Evolutionary conservation across 92 coral and sea anemone genomes (phyloP).

Genomic region (Epizoanthus rinbou): DNA sequence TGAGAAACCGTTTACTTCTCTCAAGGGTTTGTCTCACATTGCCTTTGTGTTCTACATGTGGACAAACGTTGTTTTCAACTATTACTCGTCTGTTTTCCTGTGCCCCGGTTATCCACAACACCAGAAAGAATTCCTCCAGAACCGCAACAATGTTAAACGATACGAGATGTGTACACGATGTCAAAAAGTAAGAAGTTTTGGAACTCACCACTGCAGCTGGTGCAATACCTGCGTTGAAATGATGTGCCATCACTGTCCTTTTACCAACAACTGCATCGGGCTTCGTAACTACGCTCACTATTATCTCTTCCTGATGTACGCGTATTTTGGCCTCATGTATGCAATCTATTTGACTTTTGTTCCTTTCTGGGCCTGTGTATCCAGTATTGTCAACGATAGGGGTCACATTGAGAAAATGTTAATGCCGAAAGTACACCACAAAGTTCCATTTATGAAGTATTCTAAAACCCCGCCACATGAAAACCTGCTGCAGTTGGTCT

Average conservation of each 20-base stretch:
- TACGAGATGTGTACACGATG: constrained; percentile 83
- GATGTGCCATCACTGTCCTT: constrained; percentile 99
- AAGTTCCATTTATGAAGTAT: constrained; percentile 40
- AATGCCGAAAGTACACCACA: constrained; percentile 18
- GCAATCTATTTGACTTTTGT: constrained; percentile 78
- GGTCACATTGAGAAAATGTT: constrained; percentile 40
- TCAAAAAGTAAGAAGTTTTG: constrained; percentile 74
- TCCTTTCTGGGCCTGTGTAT: constrained; percentile 76
- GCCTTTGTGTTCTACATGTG: constrained; percentile 59
- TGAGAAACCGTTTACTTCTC: constrained; percentile 75
- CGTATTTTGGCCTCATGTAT: constrained; percentile 80
- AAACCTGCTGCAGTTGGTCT: constrained; percentile 41
- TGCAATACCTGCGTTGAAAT: constrained; percentile 88
- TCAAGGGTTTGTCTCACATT: constrained; percentile 83
- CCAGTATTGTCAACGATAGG: constrained; percentile 30
- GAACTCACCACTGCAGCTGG: constrained; percentile 97
- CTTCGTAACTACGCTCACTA: constrained; percentile 89
- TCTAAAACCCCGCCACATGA: constrained; percentile 44
- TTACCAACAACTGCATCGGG: constrained; percentile 98
- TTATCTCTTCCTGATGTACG: constrained; percentile 79
- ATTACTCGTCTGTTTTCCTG: constrained; percentile 76
- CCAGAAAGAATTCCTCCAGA: constrained; percentile 70
- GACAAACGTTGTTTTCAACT: constrained; percentile 63
- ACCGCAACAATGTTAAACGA: constrained; percentile 73
- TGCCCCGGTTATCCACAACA: constrained; percentile 89